These are phyloP conservation scores for Mythimna albipuncta DNA, from an alignment of 2,888 invertebrate genomes.

Conservation along the genomic window DNA sequence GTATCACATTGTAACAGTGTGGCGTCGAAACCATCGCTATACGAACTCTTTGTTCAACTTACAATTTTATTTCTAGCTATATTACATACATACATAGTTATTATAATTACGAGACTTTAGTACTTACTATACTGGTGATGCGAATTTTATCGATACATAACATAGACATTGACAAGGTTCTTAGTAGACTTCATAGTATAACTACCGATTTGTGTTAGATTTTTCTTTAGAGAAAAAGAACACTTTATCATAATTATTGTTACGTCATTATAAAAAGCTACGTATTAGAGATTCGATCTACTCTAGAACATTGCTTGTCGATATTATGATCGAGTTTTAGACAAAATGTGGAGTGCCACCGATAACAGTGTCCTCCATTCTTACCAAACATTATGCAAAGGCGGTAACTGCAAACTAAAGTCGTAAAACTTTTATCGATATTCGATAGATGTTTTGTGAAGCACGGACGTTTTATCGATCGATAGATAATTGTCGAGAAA, in stretches of 20 bases:
- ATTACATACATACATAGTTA: constrained; percentile 65
- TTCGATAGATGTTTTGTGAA: constrained; percentile 32
- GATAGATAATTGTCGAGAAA: constrained; percentile 55
- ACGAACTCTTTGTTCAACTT: constrained; percentile 84
- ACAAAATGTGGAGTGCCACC: constrained; percentile 4
- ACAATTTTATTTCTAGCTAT: constrained; percentile 82
- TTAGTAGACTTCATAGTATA: constrained; percentile 7
- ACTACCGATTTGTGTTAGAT: constrained; percentile 7
- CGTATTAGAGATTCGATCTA: constrained; percentile 47
- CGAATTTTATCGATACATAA: constrained; percentile 51
- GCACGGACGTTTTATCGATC: constrained; percentile 58
- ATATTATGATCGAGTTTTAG: constrained; percentile 47
- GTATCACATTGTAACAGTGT: constrained; percentile 74
- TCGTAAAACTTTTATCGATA: constrained; percentile 39
- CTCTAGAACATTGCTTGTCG: constrained; percentile 32
- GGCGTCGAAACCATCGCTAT: constrained; percentile 60
- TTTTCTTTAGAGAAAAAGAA: constrained; percentile 26
- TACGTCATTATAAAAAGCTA: constrained; percentile 39
- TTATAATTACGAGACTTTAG: constrained; percentile 58
- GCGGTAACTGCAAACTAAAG: constrained; percentile 47
- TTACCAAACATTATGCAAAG: constrained; percentile 42
- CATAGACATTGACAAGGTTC: constrained; percentile 40
- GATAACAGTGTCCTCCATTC: constrained; percentile 4
- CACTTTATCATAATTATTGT: constrained; percentile 18
- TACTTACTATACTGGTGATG: constrained; percentile 51